These are phyloP conservation scores for Drosophila asahinai DNA, from an alignment of 1,140 invertebrate genomes.

Conservation along the genomic window DNA sequence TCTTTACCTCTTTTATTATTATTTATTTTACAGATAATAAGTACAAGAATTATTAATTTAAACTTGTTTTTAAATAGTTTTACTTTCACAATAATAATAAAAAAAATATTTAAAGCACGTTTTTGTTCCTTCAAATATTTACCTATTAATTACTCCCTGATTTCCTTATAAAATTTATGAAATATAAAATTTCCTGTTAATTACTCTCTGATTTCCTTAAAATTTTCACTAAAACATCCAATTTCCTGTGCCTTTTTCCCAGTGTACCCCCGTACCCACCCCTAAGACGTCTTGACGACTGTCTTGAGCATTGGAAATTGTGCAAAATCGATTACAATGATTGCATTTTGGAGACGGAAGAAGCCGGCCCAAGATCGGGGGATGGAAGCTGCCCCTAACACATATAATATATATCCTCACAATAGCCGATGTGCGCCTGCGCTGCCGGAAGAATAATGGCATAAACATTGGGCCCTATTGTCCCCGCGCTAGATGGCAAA, in stretches of 20 bases:
- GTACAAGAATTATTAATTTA: too few relatives aligned
- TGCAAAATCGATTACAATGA: slow-evolving; percentile 84
- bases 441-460: slow-evolving; percentile 78
- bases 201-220: background rate
- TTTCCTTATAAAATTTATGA: background rate
- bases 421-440: slow-evolving; percentile 59
- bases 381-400: slow-evolving; percentile 39
- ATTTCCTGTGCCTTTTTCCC: background rate
- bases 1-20: too few relatives aligned
- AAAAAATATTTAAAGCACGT: too few relatives aligned
- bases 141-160: too few relatives aligned
- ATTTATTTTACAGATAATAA: too few relatives aligned
- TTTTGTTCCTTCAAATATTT: too few relatives aligned
- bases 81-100: too few relatives aligned
- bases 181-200: too few relatives aligned
- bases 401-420: slow-evolving; percentile 42
- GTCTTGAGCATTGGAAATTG: slow-evolving; percentile 82
- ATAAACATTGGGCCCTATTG: slow-evolving; percentile 67
- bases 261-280: slow-evolving; percentile 49
- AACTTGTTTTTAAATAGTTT: too few relatives aligned
- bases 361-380: slow-evolving; percentile 53
- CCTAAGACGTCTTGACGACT: slow-evolving; percentile 53
- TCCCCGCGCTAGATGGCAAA: slow-evolving; percentile 19
- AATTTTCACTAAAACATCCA: background rate
- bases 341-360: slow-evolving; percentile 80